These are phyloP conservation scores for Acyrthosiphon pisum DNA, from an alignment of 1,140 invertebrate genomes.

Conservation along the genomic window DNA sequence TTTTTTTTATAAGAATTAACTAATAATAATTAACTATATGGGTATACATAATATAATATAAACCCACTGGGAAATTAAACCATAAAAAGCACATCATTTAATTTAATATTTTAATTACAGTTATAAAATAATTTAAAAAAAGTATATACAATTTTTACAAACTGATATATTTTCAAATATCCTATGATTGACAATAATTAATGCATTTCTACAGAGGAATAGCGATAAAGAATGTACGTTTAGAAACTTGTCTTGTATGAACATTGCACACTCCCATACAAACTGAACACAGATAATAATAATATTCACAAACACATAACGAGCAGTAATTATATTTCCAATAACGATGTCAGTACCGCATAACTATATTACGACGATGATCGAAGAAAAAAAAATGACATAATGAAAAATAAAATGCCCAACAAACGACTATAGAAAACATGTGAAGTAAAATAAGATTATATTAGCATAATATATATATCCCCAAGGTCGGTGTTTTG, in stretches of 20 bases:
- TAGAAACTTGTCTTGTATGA: neutral
- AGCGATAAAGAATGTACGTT: neutral
- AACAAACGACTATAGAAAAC: neutral
- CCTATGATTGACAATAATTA: neutral
- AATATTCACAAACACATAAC: constrained; percentile 33
- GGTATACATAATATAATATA: neutral
- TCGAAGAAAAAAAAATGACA: neutral
- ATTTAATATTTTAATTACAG: neutral
- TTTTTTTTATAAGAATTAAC: neutral
- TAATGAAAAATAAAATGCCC: neutral
- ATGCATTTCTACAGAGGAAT: neutral
- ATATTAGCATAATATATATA: neutral
- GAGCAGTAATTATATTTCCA: neutral
- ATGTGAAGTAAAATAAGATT: neutral
- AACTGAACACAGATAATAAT: neutral
- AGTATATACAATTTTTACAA: neutral
- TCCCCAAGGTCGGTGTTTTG: neutral
- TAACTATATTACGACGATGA: neutral
- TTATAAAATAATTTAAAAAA: too few relatives aligned
- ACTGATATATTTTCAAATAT: neutral
- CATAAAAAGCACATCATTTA: neutral
- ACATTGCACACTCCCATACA: neutral
- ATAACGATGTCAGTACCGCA: neutral
- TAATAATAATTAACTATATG: neutral
- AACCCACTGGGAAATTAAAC: neutral